These are phyloP conservation scores for Carapus acus DNA, from an alignment of 2,797 vertebrate genomes.

Conservation along the genomic window DNA sequence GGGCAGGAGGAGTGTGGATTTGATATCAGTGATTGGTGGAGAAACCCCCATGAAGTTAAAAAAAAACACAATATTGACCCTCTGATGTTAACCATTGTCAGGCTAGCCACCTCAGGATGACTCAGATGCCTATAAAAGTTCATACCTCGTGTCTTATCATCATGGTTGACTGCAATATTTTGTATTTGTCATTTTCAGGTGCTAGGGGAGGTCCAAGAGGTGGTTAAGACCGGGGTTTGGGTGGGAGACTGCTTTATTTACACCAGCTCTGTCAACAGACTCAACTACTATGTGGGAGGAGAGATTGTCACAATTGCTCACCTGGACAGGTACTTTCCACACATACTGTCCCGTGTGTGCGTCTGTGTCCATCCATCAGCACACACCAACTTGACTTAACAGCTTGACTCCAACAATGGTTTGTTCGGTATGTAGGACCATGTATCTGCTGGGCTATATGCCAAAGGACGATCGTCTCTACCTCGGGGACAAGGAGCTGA, in stretches of 20 bases:
- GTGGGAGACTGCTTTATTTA: constrained; percentile 95
- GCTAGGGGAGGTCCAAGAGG: constrained; percentile 86
- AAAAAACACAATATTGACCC: too few species aligned
- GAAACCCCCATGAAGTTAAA: too few species aligned
- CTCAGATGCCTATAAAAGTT: too few species aligned
- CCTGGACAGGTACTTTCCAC: constrained; percentile 80
- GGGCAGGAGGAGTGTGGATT: too few species aligned
- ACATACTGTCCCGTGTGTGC: too few species aligned
- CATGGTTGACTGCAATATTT: too few species aligned
- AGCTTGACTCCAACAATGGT: not conserved
- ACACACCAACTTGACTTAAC: not conserved
- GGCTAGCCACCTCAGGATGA: too few species aligned
- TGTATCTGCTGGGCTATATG: constrained; percentile 92
- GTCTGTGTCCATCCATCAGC: not conserved
- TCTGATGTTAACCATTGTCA: too few species aligned
- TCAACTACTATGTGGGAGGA: constrained; percentile 93
- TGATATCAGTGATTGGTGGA: too few species aligned
- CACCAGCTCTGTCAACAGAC: constrained; percentile 91
- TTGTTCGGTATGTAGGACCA: constrained; percentile 72
- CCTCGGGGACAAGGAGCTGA: constrained; percentile 89
- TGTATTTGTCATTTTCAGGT: constrained; percentile 59
- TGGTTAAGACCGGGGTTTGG: constrained; percentile 91
- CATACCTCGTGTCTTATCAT: too few species aligned
- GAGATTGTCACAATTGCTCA: constrained; percentile 94
- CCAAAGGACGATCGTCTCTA: constrained; percentile 91